Conservation (phyloP, 2,113 vertebrate species). For the Arvicanthis niloticus region DNA sequence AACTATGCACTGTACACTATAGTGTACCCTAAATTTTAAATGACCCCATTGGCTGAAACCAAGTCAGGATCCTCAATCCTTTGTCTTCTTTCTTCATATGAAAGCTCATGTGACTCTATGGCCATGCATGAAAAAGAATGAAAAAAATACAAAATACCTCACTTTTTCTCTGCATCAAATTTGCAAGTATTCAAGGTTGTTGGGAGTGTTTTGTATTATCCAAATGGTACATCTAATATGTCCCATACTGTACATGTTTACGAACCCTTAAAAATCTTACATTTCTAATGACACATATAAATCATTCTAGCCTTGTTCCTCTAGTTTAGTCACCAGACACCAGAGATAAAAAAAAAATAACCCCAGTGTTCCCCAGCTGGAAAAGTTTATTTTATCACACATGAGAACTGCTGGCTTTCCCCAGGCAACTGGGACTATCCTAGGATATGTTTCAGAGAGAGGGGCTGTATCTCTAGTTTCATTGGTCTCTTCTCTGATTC, state of each 20-base stretch:
- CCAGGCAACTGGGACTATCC: not conserved
- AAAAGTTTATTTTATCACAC: slow-evolving; percentile 62
- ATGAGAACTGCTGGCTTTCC: slow-evolving; percentile 54
- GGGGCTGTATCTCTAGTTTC: not conserved
- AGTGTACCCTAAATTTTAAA: not conserved
- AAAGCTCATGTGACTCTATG: not conserved
- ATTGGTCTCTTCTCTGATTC: not conserved
- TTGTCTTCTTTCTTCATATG: not conserved
- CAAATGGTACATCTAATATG: slow-evolving; percentile 64
- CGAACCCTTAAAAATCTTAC: slow-evolving; percentile 42
- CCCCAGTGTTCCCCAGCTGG: slow-evolving; percentile 37
- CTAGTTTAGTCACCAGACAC: slow-evolving; percentile 41
- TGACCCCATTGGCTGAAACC: not conserved
- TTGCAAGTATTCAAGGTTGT: slow-evolving; percentile 23
- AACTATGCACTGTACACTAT: not conserved
- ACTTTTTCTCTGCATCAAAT: slow-evolving; percentile 55
- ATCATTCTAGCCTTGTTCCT: slow-evolving; percentile 40
- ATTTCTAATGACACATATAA: slow-evolving; percentile 67
- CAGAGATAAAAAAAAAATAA: slow-evolving; percentile 71
- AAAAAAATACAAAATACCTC: not conserved
- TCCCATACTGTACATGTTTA: slow-evolving; percentile 58
- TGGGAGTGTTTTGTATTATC: slow-evolving; percentile 61
- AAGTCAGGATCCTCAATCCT: not conserved
- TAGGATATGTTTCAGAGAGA: not conserved
- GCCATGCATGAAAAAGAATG: not conserved